Conservation (phyloP, 2,113 vertebrate species). For the Grantiella picta region DNA sequence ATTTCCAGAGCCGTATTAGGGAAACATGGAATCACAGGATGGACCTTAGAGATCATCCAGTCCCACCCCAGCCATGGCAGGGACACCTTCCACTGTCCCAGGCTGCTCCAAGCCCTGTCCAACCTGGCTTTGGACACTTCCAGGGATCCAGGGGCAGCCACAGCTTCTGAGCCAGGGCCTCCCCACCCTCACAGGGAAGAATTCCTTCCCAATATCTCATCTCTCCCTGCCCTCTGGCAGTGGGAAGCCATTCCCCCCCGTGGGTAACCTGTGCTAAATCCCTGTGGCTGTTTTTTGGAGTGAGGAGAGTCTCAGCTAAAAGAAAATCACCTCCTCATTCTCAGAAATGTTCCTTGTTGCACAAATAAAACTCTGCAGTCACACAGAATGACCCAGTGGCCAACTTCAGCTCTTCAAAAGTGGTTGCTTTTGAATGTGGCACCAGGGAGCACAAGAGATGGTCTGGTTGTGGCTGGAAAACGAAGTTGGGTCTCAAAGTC, state of each 20-base stretch:
- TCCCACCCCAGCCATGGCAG: not conserved
- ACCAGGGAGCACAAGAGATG: not conserved
- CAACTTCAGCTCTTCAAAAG: not conserved
- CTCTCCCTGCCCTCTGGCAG: too few species aligned
- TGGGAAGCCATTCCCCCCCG: too few species aligned
- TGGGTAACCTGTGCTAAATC: not conserved
- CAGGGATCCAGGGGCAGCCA: not conserved
- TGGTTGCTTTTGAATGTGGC: not conserved
- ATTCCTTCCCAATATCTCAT: not conserved
- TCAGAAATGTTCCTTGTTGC: not conserved
- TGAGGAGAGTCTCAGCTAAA: not conserved
- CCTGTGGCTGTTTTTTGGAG: not conserved
- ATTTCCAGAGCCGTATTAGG: not conserved
- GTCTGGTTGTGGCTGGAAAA: not conserved
- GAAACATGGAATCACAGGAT: fast-evolving
- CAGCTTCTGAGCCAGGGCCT: not conserved
- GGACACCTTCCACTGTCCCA: not conserved
- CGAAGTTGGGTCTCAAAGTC: not conserved
- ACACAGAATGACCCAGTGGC: not conserved
- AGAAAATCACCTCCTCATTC: not conserved
- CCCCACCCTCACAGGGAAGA: fast-evolving
- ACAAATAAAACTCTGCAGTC: not conserved
- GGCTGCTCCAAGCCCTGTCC: not conserved
- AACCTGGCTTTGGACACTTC: not conserved
- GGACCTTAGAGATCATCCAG: not conserved